Percentiles rank a stretch among this genome's conserved stretches.
Evolutionary conservation across 2,888 invertebrate species (phyloP).

Genomic region (Homarus gammarus): DNA sequence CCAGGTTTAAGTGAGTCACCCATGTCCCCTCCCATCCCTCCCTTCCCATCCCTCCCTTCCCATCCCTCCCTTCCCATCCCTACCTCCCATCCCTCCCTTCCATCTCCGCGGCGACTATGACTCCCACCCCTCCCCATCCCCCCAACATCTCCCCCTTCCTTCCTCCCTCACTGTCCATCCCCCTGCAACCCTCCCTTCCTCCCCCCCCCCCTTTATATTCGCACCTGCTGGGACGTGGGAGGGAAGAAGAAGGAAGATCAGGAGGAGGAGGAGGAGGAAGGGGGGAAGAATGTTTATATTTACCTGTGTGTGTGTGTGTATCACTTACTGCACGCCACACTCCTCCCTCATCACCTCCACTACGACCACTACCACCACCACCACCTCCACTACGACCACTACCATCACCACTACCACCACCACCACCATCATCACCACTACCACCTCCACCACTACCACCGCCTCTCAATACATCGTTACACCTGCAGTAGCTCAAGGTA

Average conservation of each 20-base stretch:
- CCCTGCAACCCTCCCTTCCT: no score
- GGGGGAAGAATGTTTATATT: neutral
- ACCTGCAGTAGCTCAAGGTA: no score
- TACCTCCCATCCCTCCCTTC: neutral
- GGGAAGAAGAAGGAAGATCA: neutral
- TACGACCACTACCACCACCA: neutral
- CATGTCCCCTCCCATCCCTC: neutral
- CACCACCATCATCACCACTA: no score
- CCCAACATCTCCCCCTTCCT: neutral
- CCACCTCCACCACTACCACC: no score
- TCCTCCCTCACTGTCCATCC: neutral
- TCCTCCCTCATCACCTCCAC: neutral
- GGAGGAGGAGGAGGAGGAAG: no score
- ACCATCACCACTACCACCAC: neutral
- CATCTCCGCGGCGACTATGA: no score
- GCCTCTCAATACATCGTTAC: no score
- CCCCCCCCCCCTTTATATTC: neutral
- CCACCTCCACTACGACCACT: neutral
- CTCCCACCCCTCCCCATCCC: neutral
- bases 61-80: neutral
- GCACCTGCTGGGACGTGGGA: neutral
- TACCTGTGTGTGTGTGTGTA: neutral
- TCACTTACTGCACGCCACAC: neutral
- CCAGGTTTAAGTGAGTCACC: neutral
- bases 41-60: neutral